Conservation (phyloP, 2,888 invertebrate species). For the Lithophane ornitopus region DNA sequence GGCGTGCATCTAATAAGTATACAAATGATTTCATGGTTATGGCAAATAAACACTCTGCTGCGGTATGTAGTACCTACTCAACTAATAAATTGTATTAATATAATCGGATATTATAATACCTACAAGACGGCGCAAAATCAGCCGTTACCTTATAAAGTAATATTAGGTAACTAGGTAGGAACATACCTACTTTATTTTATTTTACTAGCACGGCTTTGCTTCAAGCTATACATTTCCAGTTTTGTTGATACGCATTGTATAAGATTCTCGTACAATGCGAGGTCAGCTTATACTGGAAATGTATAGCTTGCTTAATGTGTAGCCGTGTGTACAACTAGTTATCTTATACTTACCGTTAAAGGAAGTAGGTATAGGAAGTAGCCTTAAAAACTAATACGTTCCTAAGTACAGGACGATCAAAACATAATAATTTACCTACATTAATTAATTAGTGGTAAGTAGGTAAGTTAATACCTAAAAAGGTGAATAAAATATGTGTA, state of each 20-base stretch:
- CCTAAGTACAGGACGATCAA: neutral
- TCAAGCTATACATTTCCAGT: too few species aligned
- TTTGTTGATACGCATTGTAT: too few species aligned
- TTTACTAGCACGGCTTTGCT: neutral
- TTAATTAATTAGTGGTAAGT: conserved; percentile 15
- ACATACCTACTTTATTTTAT: neutral
- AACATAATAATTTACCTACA: conserved; percentile 8
- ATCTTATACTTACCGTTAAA: neutral
- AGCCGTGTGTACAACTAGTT: neutral
- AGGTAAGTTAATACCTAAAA: conserved; percentile 3
- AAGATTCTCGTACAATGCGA: too few species aligned
- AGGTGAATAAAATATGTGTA: neutral
- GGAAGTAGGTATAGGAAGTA: neutral
- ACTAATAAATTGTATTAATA: neutral
- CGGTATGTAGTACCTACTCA: neutral
- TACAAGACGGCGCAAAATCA: neutral
- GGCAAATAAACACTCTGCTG: neutral
- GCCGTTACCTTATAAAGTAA: neutral
- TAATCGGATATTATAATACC: neutral
- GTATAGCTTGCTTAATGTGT: too few species aligned
- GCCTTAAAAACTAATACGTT: neutral
- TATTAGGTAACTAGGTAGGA: too few species aligned
- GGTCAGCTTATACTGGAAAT: too few species aligned
- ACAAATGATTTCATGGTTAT: conserved; percentile 8
- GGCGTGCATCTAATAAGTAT: conserved; percentile 20